phyloP scores from a whole-genome alignment of 1,140 invertebrate genomes.

The Anastatus disparis region DNA sequence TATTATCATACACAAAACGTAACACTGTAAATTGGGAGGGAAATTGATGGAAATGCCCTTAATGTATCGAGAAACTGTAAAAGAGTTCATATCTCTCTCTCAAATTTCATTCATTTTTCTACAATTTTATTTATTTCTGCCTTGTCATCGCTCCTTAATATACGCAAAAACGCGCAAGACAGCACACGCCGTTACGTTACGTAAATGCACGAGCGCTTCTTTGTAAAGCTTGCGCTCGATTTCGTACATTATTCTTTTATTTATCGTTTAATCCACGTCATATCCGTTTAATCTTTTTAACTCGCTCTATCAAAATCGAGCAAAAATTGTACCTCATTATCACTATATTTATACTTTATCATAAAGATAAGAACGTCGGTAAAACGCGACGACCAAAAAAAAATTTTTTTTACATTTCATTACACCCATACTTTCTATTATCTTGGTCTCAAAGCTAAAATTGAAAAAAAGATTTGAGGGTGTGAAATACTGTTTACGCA shows the following conservation, averaged over 20 bases:
- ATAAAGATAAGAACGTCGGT: not conserved
- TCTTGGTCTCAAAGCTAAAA: conserved; percentile 17
- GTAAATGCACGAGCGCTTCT: conserved; percentile 19
- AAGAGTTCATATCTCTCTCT: conserved; percentile 6
- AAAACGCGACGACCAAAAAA: conserved; percentile 15
- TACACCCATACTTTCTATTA: not conserved
- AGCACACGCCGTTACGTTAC: conserved; percentile 28
- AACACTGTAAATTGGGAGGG: conserved; percentile 57
- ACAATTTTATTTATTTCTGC: conserved; percentile 3
- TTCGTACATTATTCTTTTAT: not conserved
- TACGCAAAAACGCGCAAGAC: conserved; percentile 13
- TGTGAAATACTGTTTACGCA: conserved; percentile 34
- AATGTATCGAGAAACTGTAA: conserved; percentile 43
- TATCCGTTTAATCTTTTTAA: not conserved
- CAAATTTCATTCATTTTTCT: not conserved
- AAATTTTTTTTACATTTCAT: conserved; percentile 14
- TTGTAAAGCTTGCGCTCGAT: not conserved
- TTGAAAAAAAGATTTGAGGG: not conserved
- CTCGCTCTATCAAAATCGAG: not conserved
- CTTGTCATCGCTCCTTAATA: not conserved
- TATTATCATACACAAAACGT: conserved; percentile 64
- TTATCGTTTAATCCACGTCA: not conserved
- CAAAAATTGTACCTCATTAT: conserved; percentile 15
- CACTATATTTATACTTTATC: conserved; percentile 12
- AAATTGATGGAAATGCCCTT: conserved; percentile 52